Conservation (phyloP, 2,888 invertebrate species). For the Nebria salina region DNA sequence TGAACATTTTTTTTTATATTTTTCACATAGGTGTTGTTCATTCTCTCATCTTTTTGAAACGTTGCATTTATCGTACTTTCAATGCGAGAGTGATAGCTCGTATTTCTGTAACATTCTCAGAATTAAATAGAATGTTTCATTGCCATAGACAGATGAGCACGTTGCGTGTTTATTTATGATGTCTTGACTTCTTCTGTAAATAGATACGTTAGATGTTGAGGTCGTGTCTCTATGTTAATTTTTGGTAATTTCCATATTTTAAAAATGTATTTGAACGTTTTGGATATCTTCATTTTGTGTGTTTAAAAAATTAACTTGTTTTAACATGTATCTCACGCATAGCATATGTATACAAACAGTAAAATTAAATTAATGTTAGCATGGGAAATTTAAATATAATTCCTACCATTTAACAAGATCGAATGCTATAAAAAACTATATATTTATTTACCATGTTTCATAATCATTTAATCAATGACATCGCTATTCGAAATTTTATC, state of each 20-base stretch:
- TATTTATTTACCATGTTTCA: too few relatives aligned
- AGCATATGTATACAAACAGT: not conserved
- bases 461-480: too few relatives aligned
- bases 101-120: not conserved
- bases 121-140: not conserved
- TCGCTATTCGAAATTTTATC: too few relatives aligned
- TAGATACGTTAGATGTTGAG: constrained; percentile 28
- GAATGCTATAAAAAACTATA: too few relatives aligned
- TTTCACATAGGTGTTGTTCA: too few relatives aligned
- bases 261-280: constrained; percentile 36
- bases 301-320: constrained; percentile 34
- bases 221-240: constrained; percentile 37
- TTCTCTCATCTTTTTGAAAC: too few relatives aligned
- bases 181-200: constrained; percentile 8
- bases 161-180: not conserved
- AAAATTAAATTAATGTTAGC: not conserved
- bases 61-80: too few relatives aligned
- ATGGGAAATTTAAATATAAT: not conserved
- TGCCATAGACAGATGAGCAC: not conserved
- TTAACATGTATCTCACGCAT: constrained; percentile 36
- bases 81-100: not conserved
- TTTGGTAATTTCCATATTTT: constrained; percentile 42
- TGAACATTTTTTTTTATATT: too few relatives aligned
- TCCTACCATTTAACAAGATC: not conserved
- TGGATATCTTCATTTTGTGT: constrained; percentile 38